Conservation (phyloP, 2,797 vertebrate species). For the Pseudomugil gertrudae region DNA sequence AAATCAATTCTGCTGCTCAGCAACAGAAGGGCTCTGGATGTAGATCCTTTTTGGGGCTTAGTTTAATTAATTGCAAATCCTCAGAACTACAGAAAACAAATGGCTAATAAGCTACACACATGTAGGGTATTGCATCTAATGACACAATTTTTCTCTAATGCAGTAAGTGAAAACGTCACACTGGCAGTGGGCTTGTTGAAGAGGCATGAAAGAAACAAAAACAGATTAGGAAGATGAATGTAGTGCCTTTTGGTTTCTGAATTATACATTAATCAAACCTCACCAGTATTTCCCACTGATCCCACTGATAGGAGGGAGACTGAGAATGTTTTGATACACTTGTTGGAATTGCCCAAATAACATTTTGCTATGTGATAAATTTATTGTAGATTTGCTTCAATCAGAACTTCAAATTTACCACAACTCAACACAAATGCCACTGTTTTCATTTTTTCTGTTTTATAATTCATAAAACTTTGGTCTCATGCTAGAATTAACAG, state of each 20-base stretch:
- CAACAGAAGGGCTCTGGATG: constrained; percentile 50
- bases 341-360: neutral
- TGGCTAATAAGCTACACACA: constrained; percentile 13
- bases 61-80: constrained; percentile 51
- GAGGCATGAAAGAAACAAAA: constrained; percentile 36
- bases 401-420: neutral
- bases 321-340: neutral
- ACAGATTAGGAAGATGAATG: constrained; percentile 26
- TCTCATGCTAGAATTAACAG: neutral
- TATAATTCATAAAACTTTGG: neutral
- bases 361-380: neutral
- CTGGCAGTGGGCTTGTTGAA: constrained; percentile 49
- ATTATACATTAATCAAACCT: constrained; percentile 57
- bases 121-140: constrained; percentile 12
- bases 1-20: constrained; percentile 67
- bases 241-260: constrained; percentile 32
- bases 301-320: neutral
- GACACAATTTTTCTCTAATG: constrained; percentile 28
- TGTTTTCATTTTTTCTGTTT: neutral
- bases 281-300: constrained; percentile 69
- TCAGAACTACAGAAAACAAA: constrained; percentile 38
- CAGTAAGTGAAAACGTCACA: constrained; percentile 44
- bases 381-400: neutral
- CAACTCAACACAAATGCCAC: no score
- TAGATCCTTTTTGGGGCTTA: constrained; percentile 50